Conservation (phyloP, 2,113 vertebrate genomes). For the Spheniscus mendiculus region DNA sequence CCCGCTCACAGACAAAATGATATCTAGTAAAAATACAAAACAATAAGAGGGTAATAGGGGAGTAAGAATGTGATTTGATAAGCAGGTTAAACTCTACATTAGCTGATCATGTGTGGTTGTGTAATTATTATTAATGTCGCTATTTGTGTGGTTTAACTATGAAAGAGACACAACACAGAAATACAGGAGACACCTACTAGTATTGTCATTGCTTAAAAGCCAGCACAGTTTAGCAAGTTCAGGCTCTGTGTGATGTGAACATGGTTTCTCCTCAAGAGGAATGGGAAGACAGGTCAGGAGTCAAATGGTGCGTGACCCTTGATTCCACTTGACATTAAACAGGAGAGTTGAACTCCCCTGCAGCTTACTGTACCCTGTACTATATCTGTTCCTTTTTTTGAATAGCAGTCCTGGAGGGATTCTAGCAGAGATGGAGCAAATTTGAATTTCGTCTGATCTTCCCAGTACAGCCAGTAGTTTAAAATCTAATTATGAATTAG, state of each 20-base stretch:
- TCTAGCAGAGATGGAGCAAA: not conserved
- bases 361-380: not conserved
- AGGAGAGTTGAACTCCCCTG: not conserved
- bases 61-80: not conserved
- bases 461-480: not conserved
- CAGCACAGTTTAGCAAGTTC: not conserved
- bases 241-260: not conserved
- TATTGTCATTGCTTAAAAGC: not conserved
- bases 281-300: not conserved
- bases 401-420: not conserved
- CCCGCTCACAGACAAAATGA: accelerated
- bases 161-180: not conserved
- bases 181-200: not conserved
- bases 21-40: not conserved
- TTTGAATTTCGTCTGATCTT: not conserved
- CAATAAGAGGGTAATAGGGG: accelerated
- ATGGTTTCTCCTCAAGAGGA: not conserved
- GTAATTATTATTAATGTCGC: not conserved
- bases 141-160: not conserved
- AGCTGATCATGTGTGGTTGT: not conserved
- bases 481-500: slow-evolving; percentile 1
- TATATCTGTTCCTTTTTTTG: not conserved
- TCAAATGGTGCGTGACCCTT: not conserved
- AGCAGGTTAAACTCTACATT: not conserved
- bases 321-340: not conserved